phyloP scores from a whole-genome alignment of 1,140 invertebrate species.

The Helicoverpa armigera region DNA sequence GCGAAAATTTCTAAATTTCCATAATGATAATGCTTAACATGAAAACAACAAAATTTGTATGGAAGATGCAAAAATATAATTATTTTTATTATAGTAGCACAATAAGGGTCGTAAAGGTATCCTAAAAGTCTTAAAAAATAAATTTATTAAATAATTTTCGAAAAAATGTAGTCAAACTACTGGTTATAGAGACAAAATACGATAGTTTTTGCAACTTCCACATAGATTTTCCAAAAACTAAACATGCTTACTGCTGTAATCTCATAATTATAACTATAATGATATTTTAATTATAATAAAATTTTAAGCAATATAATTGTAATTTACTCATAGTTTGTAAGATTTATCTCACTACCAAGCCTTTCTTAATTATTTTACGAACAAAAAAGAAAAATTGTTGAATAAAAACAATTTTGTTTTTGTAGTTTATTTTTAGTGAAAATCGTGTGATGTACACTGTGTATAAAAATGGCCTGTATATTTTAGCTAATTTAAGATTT shows the following conservation, averaged over 20 bases:
- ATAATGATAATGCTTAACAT: constrained; percentile 71
- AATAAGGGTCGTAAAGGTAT: background rate
- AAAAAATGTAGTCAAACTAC: constrained; percentile 29
- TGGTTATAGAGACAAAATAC: constrained; percentile 22
- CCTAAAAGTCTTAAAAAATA: background rate
- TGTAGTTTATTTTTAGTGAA: constrained; percentile 53
- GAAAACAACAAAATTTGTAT: constrained; percentile 57
- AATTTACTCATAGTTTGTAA: constrained; percentile 70
- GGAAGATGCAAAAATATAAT: constrained; percentile 58
- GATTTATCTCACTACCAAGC: constrained; percentile 64
- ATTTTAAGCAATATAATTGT: constrained; percentile 79
- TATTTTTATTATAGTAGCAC: constrained; percentile 10
- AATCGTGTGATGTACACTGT: constrained; percentile 63
- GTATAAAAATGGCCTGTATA: constrained; percentile 79
- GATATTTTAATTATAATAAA: constrained; percentile 61
- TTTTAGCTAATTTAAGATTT: constrained; percentile 67
- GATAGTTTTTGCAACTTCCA: constrained; percentile 47
- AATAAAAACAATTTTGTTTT: constrained; percentile 37
- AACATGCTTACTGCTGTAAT: constrained; percentile 68
- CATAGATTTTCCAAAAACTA: constrained; percentile 52
- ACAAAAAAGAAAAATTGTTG: constrained; percentile 32
- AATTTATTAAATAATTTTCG: constrained; percentile 25
- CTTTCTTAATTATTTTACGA: constrained; percentile 59
- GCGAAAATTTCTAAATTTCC: constrained; percentile 79
- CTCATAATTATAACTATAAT: constrained; percentile 62